Evolutionary conservation across 2,888 invertebrate species (phyloP), one percentile per base, ranked within the genome.

Genomic region (Acronicta aceris): DNA sequence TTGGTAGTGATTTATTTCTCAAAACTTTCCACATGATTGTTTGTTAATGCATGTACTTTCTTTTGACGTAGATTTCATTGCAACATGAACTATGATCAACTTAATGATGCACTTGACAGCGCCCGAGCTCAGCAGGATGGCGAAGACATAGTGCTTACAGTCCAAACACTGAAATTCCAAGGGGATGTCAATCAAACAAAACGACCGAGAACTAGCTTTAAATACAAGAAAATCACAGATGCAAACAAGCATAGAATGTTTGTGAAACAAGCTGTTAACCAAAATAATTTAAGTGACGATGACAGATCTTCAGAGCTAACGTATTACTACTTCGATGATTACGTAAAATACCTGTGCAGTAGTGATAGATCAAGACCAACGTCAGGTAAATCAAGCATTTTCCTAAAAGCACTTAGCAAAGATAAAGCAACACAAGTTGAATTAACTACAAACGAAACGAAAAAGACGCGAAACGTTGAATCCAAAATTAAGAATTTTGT

Each of bases 121-220:
- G 62, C 55, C 10, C 69, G 69, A 59, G 59, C 52, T 10, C 78
- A 81, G 9, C 75, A 77, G 9, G 78, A 84, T 15, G 43, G 57
- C 1, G 86, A 89, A 51, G 87, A 93, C 51, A 67, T 92, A 52
- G 90, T 84, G 51, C 88, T 94, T 1, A 85, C 94, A 2, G 92
- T 94, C 2, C 93, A 93, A 79, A 94, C 91, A 17, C 77, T 94
- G 41, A 85, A 91, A 70, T 94, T 94, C 60, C 85, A 87, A 72
- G 94, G 94, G 1, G 81, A 88, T 15, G 66, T 81, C 2, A 82
- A 88, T 17, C 83, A 87, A 58, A 77, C 73, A 0, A 90, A 85
- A 66, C 85, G 86, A 68, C 85, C 85, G 0, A 81, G 89, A 46
- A 89, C 90, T 5, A 88, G 89, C 64, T 94, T 93, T 51, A 94